Percentiles rank a stretch among this genome's conserved stretches.
Evolutionary conservation across 92 coral and sea anemone genomes (phyloP).

Genomic region (Bergia sp.): DNA sequence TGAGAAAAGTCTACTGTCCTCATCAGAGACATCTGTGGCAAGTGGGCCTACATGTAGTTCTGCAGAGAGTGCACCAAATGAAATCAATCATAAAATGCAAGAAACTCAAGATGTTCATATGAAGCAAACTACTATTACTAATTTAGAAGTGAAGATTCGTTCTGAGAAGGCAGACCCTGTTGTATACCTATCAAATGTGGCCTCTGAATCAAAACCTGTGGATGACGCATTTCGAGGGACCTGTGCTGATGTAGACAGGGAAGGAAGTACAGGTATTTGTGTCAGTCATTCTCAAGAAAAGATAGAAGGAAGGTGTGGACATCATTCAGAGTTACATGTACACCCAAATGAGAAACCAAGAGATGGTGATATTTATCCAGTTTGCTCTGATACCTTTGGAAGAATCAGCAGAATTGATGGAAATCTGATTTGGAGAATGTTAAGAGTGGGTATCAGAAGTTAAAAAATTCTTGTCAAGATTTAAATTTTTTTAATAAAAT

Average conservation of each 20-base stretch:
- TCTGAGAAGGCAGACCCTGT: background rate
- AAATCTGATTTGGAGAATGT: slow-evolving; percentile 71
- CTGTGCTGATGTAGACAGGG: background rate
- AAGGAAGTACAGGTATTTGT: background rate
- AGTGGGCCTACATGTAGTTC: background rate
- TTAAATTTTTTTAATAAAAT: background rate
- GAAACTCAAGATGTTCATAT: too few relatives aligned
- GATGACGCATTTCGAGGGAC: background rate
- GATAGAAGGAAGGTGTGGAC: background rate
- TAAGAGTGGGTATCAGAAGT: slow-evolving; percentile 63
- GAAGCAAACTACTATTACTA: background rate
- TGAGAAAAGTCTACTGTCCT: background rate
- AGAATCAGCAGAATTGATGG: slow-evolving; percentile 55
- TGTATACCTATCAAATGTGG: background rate
- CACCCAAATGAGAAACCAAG: background rate
- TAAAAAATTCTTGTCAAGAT: background rate
- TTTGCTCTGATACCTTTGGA: slow-evolving; percentile 32
- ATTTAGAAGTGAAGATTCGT: background rate
- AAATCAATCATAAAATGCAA: too few relatives aligned
- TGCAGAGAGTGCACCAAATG: background rate
- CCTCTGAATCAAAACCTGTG: too few relatives aligned
- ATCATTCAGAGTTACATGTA: background rate
- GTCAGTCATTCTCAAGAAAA: background rate
- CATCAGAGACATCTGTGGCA: background rate
- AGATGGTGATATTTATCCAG: background rate